A percentile compares a stretch with the other conserved stretches of the same genome.
Conservation (phyloP, 2,797 vertebrate species). For the Molossus molossus region DNA sequence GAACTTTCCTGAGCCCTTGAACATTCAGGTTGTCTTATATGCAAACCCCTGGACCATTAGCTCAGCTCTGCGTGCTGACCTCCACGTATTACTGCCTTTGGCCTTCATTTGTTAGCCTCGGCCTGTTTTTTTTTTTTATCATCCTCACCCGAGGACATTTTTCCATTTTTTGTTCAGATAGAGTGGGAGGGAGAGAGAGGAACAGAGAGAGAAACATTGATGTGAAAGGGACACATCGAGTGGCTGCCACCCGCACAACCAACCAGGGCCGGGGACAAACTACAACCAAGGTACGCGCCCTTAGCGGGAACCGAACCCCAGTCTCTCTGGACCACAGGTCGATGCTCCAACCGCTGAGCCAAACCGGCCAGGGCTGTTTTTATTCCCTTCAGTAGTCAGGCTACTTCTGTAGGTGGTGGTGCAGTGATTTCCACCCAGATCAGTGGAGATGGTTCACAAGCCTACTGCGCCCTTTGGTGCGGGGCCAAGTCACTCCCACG, state of each 20-base stretch:
- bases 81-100: rapidly evolving
- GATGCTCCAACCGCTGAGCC: too few species aligned
- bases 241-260: too few species aligned
- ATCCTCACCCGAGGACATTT: too few species aligned
- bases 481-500: rapidly evolving
- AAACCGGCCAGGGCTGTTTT: neutral
- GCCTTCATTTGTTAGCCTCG: neutral
- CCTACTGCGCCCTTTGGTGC: rapidly evolving
- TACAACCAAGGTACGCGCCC: too few species aligned
- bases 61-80: neutral
- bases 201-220: too few species aligned
- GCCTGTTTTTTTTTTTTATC: neutral
- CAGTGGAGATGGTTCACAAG: neutral
- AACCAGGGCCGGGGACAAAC: too few species aligned
- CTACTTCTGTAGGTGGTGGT: neutral
- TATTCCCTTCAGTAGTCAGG: neutral
- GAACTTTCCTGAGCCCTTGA: neutral
- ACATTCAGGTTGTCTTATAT: neutral
- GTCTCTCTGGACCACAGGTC: too few species aligned
- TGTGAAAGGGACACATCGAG: too few species aligned
- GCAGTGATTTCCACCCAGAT: neutral
- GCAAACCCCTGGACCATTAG: rapidly evolving
- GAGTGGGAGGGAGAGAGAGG: too few species aligned
- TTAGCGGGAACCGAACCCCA: too few species aligned
- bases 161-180: too few species aligned